Percentiles rank a stretch among this genome's conserved stretches.
Evolutionary conservation across 1,140 invertebrate genomes (phyloP).

Genomic region (Apocrypta bakeri): DNA sequence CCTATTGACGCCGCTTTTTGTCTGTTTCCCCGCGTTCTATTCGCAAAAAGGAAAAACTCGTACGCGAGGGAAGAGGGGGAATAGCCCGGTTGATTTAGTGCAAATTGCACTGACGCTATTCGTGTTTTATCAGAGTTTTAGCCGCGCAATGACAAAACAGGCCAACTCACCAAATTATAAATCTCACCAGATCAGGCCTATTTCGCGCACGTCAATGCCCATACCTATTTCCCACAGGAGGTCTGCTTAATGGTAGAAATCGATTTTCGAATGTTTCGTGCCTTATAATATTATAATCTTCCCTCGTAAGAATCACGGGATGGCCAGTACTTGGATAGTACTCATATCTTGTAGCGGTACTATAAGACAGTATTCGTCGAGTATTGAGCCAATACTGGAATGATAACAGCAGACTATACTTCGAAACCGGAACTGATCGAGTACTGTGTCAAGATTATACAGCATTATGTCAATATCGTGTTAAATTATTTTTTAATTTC

Average conservation of each 20-base stretch:
- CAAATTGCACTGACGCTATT: constrained; percentile 48
- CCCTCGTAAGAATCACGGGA: too few relatives aligned
- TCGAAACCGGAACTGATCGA: too few relatives aligned
- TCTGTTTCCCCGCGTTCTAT: background rate
- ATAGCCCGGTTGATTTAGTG: constrained; percentile 49
- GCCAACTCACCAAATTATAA: constrained; percentile 44
- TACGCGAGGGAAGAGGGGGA: background rate
- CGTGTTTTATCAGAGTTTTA: constrained; percentile 48
- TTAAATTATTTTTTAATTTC: too few relatives aligned
- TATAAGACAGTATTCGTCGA: too few relatives aligned
- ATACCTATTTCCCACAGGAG: background rate
- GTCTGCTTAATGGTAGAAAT: constrained; percentile 5
- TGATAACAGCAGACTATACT: too few relatives aligned
- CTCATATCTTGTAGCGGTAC: too few relatives aligned
- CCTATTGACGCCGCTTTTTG: constrained; percentile 29
- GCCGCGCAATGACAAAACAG: constrained; percentile 18
- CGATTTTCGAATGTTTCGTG: constrained; percentile 8
- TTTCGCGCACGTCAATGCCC: background rate
- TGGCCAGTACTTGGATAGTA: too few relatives aligned
- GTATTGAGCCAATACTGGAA: too few relatives aligned
- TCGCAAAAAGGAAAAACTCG: background rate
- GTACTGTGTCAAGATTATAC: too few relatives aligned
- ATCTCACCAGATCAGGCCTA: constrained; percentile 1
- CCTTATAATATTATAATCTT: too few relatives aligned
- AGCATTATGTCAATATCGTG: too few relatives aligned